Evolutionary conservation across 2,888 invertebrate species (phyloP), one percentile per base, ranked within the genome.

Genomic region (Drosophila monieri): DNA sequence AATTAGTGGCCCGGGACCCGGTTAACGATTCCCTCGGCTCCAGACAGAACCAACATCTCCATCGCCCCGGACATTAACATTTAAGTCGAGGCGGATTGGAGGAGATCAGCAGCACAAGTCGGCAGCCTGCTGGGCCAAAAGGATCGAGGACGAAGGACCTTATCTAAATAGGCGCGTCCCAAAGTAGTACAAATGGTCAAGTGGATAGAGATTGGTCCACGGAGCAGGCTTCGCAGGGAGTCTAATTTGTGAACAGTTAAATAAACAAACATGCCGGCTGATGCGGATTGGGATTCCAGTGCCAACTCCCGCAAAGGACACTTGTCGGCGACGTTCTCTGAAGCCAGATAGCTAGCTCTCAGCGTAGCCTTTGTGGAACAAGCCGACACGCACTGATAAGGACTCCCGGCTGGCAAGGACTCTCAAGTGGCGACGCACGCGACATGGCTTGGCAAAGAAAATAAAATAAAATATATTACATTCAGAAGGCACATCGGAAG

Each of bases 201-300:
- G 87, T 86, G 87, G 78, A 67, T 69, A 86, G 87, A 86, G 78
- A 77, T 21, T 49, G 43, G n/a, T 27, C 46, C 10, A 37, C 32
- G 44, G 46, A 1, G 21, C 14, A n/a, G 27, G 9, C 60, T 30
- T 65, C 25, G 51, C 52, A 53, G 73, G 55, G 73, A 73, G 66
- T 84, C 84, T 84, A 84, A 84, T 84, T 84, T 86, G 88, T 86
- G 88, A 84, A 83, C 85, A 74, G 78, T 88, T 84, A 88, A 84
- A 88, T 88, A 84, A 84, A 84, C 84, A 84, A 84, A 84, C 84
- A 81, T 74, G 59, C 61, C 65, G 74, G 75, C 37, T 51, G 56
- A 62, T 71, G 60, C 14, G 41, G 14, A 74, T 54, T 70, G 44
- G 30, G 44, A 64, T 46, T 23, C 18, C 30, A 8, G 0, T 14